phyloP scores from a whole-genome alignment of 2,113 vertebrate genomes.

The Eupsittula cactorum region DNA sequence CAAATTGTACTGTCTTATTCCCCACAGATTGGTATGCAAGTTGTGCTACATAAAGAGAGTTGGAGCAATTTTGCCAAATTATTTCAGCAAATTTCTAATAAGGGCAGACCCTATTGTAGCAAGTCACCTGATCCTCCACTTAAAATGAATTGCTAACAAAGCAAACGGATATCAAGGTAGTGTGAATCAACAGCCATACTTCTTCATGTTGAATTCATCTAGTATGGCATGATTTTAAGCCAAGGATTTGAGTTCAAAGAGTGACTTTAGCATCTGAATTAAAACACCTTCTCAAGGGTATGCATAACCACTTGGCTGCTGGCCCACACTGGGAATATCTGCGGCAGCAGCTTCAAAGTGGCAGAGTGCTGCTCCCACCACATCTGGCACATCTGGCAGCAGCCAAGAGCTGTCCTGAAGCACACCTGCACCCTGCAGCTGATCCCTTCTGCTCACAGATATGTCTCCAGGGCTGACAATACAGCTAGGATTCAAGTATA shows the following conservation, averaged over 20 bases:
- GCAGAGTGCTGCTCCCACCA: not conserved
- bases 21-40: not conserved
- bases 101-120: not conserved
- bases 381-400: conserved; percentile 3
- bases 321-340: not conserved
- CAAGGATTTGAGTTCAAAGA: conserved; percentile 28
- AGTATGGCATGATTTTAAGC: not conserved
- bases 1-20: not conserved
- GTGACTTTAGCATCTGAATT: conserved; percentile 25
- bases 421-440: rapidly evolving
- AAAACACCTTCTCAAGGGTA: not conserved
- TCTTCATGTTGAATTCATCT: not conserved
- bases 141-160: not conserved
- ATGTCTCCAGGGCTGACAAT: not conserved
- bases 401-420: not conserved
- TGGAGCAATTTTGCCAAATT: not conserved
- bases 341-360: not conserved
- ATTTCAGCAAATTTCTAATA: not conserved
- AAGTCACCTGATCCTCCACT: not conserved
- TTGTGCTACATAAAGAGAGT: not conserved
- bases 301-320: not conserved
- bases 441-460: not conserved
- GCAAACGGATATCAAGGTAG: not conserved
- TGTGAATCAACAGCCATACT: not conserved
- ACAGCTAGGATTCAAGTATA: not conserved